Evolutionary conservation across 2,888 invertebrate species (phyloP), one percentile per base, ranked within the genome.

Genomic region (Drosophila tripunctata): DNA sequence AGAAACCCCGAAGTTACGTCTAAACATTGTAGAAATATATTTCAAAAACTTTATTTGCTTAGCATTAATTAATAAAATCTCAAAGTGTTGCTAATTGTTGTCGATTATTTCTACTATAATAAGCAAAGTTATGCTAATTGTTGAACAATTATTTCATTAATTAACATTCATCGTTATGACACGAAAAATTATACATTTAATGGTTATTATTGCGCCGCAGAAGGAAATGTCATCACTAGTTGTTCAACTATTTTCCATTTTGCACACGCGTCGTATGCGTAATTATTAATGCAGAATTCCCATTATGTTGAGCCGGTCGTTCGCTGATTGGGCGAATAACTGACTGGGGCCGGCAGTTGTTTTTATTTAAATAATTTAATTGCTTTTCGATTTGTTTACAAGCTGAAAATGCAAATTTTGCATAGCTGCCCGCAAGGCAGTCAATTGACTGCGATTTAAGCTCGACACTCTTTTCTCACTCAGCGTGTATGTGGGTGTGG

Each of bases 371-470:
- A 83, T 83, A 83, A 86, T 83, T 83, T 86, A 83, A 83, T 83
- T 83, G 83, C 84, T 81, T 83, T 86, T 86, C 83, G 86, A 83
- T 83, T 83, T 86, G 83, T 83, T 86, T 83, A 86, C 83, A 83
- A 77, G 81, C 67, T 72, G 75, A 70, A 80, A 83, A 83, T 83
- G 83, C 86, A 86, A 83, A 83, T 83, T 81, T 61, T 64, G 66
- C 72, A 62, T 77, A 83, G 66, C n/a, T n/a, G n/a, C 70, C 79
- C 72, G 71, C 67, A 62, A 76, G 82, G 66, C 77, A 70, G 70
- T 78, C 78, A 86, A 83, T 83, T 86, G 86, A 83, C 84, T 86
- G 84, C 83, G 74, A 81, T 86, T 83, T 81, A 75, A 78, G 30
- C 47, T 19, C 27, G 15, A 8, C 36, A 19, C 38, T 31, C 48